Conservation (phyloP, 2,888 invertebrate species). For the Seladonia tumulorum region DNA sequence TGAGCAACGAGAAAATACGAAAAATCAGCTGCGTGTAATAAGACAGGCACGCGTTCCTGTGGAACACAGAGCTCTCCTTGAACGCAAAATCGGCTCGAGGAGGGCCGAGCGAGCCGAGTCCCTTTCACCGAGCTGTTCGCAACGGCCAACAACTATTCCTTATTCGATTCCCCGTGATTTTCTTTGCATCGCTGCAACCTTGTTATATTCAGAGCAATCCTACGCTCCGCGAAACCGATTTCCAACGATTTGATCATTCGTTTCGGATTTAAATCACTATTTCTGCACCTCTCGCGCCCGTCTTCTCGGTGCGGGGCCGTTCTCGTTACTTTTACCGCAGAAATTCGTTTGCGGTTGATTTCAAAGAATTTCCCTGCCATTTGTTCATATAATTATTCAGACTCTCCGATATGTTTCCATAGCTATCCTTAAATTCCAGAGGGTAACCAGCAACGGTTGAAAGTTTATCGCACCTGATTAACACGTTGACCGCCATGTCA, state of each 20-base stretch:
- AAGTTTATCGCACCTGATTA: too few relatives aligned
- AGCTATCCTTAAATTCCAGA: too few relatives aligned
- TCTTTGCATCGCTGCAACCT: slow-evolving; percentile 43
- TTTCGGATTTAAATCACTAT: neutral
- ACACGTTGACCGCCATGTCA: too few relatives aligned
- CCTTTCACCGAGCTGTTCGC: slow-evolving; percentile 77
- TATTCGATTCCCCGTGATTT: slow-evolving; percentile 41
- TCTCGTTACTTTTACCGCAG: neutral
- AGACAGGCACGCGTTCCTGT: slow-evolving; percentile 30
- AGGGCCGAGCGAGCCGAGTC: slow-evolving; percentile 69
- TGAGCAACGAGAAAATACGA: slow-evolving; percentile 64
- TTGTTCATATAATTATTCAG: too few relatives aligned
- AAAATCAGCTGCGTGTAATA: slow-evolving; percentile 68
- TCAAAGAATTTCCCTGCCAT: too few relatives aligned
- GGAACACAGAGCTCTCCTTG: slow-evolving; percentile 74
- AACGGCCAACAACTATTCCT: slow-evolving; percentile 46
- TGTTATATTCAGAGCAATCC: slow-evolving; percentile 33
- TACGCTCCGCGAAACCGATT: neutral
- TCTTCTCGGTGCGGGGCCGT: too few relatives aligned
- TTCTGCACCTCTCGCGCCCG: neutral
- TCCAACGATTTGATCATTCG: slow-evolving; percentile 1
- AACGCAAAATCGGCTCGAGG: slow-evolving; percentile 76
- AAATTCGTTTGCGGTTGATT: neutral
- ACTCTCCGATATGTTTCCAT: too few relatives aligned
- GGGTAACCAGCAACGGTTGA: too few relatives aligned